A percentile compares a stretch with the other conserved stretches of the same genome.
Evolutionary conservation across 2,888 invertebrate genomes (phyloP).

Genomic region (Brachyptera putata): DNA sequence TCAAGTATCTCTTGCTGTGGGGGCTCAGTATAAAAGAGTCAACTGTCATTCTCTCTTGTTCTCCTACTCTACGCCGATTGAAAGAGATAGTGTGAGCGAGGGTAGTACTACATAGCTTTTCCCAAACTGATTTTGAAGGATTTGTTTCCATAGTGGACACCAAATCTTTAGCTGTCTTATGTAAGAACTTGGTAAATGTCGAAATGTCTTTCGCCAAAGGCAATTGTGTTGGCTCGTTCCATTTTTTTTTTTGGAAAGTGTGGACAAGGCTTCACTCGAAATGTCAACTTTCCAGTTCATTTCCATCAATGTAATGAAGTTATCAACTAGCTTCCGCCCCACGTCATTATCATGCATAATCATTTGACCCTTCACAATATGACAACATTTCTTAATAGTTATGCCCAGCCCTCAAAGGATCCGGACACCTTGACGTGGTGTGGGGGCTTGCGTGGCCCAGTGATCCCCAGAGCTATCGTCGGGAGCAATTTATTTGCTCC

Average conservation of each 20-base stretch:
- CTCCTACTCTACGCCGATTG: constrained; percentile 36
- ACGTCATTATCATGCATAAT: background rate
- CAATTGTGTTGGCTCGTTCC: constrained; percentile 32
- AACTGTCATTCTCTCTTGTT: constrained; percentile 34
- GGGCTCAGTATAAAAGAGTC: constrained; percentile 26
- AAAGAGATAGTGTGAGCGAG: constrained; percentile 36
- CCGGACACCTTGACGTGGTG: too few species aligned
- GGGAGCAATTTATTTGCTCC: too few species aligned
- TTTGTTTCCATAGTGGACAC: too few species aligned
- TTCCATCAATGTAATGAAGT: background rate
- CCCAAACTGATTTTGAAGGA: background rate
- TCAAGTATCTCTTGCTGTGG: constrained; percentile 31
- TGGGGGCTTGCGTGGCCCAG: too few species aligned
- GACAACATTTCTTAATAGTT: background rate
- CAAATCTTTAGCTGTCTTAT: too few species aligned
- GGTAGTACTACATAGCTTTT: background rate
- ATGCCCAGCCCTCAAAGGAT: too few species aligned
- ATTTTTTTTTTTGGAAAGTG: constrained; percentile 32
- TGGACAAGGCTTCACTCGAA: background rate
- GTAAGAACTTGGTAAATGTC: constrained; percentile 1
- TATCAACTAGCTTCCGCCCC: background rate
- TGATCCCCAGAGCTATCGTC: too few species aligned
- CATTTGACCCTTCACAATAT: background rate
- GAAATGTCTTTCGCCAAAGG: constrained; percentile 24
- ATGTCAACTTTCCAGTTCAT: background rate